A percentile compares a stretch with the other conserved stretches of the same genome.
Evolutionary conservation across 2,797 vertebrate species (phyloP).

Genomic region (Australoheros facetus): DNA sequence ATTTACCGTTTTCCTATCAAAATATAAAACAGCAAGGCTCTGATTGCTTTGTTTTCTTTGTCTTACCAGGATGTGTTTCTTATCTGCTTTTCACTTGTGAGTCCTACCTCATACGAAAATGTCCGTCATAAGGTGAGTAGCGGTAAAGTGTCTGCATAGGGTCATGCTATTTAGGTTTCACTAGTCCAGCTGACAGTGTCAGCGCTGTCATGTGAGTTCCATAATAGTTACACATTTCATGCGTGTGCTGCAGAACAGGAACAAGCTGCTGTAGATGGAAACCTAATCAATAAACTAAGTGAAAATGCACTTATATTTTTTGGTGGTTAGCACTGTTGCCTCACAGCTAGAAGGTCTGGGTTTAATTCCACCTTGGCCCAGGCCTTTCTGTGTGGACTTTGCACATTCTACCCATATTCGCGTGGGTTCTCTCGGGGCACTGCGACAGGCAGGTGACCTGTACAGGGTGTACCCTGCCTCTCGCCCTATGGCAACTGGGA

Average conservation of each 20-base stretch:
- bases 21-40: not conserved
- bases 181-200: not conserved
- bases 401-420: too few relatives aligned
- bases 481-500: too few relatives aligned
- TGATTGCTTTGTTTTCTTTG: conserved; percentile 41
- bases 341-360: too few relatives aligned
- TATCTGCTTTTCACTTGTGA: conserved; percentile 99
- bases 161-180: not conserved
- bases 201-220: not conserved
- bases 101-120: conserved; percentile 98
- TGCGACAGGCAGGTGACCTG: too few relatives aligned
- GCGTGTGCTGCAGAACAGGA: not conserved
- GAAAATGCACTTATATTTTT: not conserved
- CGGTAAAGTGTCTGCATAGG: not conserved
- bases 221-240: too few relatives aligned
- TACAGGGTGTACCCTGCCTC: too few relatives aligned
- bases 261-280: not conserved
- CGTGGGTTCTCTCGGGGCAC: too few relatives aligned
- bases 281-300: not conserved
- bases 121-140: conserved; percentile 84
- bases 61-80: conserved; percentile 92
- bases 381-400: too few relatives aligned
- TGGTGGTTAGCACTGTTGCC: too few relatives aligned
- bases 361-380: too few relatives aligned
- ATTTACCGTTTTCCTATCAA: too few relatives aligned